Base-by-base conservation (phyloP, 1,140 invertebrate genomes). In the Sarcophaga peregrina region DNA sequence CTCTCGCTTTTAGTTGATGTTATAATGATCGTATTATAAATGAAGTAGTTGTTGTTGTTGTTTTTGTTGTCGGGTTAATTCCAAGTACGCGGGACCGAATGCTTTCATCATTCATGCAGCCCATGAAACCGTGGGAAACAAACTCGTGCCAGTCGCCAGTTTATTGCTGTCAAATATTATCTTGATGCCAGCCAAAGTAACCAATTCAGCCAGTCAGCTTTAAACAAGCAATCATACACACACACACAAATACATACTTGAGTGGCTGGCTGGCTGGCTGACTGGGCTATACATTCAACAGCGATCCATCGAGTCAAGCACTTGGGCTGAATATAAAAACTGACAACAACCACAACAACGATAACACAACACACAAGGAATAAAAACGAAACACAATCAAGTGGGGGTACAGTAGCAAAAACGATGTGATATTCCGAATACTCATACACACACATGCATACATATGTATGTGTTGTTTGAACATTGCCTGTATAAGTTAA, bases 121-220 rank as follows among this genome's bases (percentile, higher is more conserved):
- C 83, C 88, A 87, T 78, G 75, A 78, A 87, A 90, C 88, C 88
- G 88, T 90, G 88, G 88, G 88, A 90, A 90, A 89, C 87, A 87
- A 90, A 89, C 88, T 90, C 88, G 88, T 90, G 88, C 88, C 88
- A 89, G 88, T 89, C 88, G 88, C 89, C 75, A 78, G 75, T 89
- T 89, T 87, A 88, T 88, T 89, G 88, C 88, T 89, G 88, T 89
- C 88, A 89, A 89, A 89, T 89, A 88, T 87, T 89, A 89, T 89
- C 88, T 89, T 89, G 88, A 89, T 89, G 88, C 75, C 75, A 78
- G 88, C 75, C 25, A 37, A 78, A 78, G n/a, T 68, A 86, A 87
- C 87, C 89, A 89, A 88, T 86, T 89, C 87, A 87, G 87, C 87
- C 52, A 78, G 74, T 25, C n/a, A 48, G 15, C 25, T 37, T 4